Conservation (phyloP, 2,113 vertebrate genomes). For the Castor canadensis region DNA sequence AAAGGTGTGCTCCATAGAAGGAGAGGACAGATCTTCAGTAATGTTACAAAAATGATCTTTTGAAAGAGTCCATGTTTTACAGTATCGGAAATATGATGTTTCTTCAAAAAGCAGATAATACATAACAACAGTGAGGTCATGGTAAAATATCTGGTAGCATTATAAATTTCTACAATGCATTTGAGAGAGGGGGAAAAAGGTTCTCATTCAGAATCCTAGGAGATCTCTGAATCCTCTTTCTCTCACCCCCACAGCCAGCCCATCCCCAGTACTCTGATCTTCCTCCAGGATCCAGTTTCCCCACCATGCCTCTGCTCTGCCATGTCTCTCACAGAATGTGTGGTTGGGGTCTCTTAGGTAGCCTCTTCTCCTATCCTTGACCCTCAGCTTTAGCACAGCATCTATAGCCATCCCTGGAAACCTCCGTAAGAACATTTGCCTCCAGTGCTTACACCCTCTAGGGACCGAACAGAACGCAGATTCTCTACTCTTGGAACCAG, state of each 20-base stretch:
- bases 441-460: neutral
- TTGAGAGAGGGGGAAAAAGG: neutral
- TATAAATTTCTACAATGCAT: neutral
- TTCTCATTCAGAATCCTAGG: neutral
- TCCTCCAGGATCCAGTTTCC: neutral
- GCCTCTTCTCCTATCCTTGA: neutral
- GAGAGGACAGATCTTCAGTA: neutral
- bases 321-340: too few relatives aligned
- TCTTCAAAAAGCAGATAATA: neutral
- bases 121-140: neutral
- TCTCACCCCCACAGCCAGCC: neutral
- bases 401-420: neutral
- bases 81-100: neutral
- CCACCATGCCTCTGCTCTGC: neutral
- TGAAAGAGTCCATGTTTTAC: neutral
- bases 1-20: neutral
- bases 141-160: neutral
- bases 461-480: neutral
- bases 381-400: neutral
- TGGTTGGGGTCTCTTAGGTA: neutral
- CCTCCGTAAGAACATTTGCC: fast-evolving
- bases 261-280: neutral
- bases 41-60: neutral
- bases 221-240: neutral
- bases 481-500: neutral